Conservation (phyloP, 2,113 vertebrate genomes). For the Gallinago jamesoni region DNA sequence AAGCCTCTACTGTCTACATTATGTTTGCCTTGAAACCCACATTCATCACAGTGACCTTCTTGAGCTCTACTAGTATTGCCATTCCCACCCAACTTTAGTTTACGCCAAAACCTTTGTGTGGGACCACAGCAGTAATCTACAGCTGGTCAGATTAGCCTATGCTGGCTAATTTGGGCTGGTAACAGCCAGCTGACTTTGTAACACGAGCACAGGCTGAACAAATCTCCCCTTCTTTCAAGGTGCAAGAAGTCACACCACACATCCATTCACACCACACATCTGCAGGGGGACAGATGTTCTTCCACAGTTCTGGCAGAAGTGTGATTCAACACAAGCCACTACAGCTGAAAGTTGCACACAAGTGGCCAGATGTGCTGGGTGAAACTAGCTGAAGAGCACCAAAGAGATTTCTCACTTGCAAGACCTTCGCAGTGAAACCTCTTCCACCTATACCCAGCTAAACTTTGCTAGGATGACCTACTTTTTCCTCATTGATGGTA, state of each 20-base stretch:
- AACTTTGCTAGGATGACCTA: not conserved
- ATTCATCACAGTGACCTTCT: not conserved
- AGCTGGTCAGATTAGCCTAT: not conserved
- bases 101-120: not conserved
- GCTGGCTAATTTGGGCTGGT: not conserved
- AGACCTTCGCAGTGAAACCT: not conserved
- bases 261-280: fast-evolving
- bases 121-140: not conserved
- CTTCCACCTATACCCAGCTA: not conserved
- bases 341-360: not conserved
- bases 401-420: not conserved
- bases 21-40: not conserved
- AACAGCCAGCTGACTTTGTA: not conserved
- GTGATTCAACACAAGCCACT: not conserved
- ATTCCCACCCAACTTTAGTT: not conserved
- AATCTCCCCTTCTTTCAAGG: not conserved
- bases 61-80: too few species aligned
- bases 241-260: not conserved
- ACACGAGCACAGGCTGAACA: fast-evolving
- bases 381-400: not conserved
- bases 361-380: not conserved
- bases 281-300: fast-evolving
- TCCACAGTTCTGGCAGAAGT: not conserved
- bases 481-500: not conserved
- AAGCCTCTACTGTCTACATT: not conserved